Conservation (phyloP, 2,113 vertebrate species). For the Atlantisia rogersi region DNA sequence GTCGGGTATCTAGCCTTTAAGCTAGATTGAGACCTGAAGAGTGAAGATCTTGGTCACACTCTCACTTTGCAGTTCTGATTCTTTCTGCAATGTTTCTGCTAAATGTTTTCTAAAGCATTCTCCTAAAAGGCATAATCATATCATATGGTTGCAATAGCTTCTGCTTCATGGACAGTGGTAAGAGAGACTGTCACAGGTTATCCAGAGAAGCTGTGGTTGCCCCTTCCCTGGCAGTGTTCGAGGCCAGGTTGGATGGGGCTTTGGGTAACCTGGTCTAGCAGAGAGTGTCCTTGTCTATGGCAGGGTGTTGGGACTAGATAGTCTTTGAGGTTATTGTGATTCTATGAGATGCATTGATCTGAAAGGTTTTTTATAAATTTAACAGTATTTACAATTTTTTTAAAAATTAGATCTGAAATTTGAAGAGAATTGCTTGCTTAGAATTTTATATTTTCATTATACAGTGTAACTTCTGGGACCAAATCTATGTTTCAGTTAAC, state of each 20-base stretch:
- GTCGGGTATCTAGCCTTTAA: neutral
- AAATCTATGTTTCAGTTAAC: neutral
- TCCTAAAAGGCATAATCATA: neutral
- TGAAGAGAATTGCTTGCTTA: neutral
- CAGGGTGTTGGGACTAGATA: too few species aligned
- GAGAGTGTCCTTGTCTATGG: too few species aligned
- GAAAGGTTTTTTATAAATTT: neutral
- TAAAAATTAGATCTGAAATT: neutral
- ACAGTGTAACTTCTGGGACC: neutral
- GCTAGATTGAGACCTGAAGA: neutral
- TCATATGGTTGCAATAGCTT: neutral
- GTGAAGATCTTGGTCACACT: neutral
- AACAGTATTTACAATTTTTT: neutral
- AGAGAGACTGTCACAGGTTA: neutral
- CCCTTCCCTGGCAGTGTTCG: too few species aligned
- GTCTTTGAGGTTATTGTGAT: too few species aligned
- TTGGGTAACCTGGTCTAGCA: too few species aligned
- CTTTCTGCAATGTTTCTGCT: neutral
- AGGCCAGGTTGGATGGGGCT: too few species aligned
- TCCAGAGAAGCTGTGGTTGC: neutral
- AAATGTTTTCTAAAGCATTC: neutral
- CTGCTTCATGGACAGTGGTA: neutral
- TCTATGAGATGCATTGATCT: neutral
- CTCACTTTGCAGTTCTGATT: neutral
- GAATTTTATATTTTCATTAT: neutral